Percentiles rank a stretch among this genome's conserved stretches.
These are phyloP conservation scores for Panthera tigris DNA, from an alignment of 2,113 vertebrate species.

Conservation along the genomic window DNA sequence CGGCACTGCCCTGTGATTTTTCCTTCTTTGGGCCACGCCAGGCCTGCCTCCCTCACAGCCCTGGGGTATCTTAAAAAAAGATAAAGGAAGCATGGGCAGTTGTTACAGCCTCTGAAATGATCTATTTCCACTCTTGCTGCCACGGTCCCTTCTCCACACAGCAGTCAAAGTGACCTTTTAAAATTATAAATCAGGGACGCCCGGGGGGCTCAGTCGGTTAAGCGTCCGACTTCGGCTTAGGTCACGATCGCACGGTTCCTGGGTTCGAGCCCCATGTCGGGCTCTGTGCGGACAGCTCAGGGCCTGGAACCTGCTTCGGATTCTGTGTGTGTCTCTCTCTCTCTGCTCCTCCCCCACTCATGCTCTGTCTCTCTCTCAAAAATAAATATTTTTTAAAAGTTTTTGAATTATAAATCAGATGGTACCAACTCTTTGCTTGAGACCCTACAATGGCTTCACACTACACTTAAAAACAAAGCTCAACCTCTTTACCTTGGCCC, in stretches of 20 bases:
- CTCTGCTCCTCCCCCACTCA: background rate
- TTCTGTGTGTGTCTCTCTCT: background rate
- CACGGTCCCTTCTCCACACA: background rate
- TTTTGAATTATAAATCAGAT: background rate
- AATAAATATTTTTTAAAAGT: background rate
- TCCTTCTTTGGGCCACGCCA: background rate
- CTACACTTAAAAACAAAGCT: background rate
- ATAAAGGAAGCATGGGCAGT: background rate
- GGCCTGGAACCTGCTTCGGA: background rate
- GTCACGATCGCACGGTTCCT: background rate
- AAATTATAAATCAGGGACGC: background rate
- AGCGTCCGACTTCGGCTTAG: background rate
- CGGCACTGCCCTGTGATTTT: too few species aligned
- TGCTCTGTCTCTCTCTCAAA: background rate
- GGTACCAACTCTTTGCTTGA: background rate
- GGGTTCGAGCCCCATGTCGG: fast-evolving
- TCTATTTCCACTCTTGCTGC: background rate
- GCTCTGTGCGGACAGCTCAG: background rate
- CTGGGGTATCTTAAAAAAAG: background rate
- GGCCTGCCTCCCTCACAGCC: background rate
- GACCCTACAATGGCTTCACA: background rate
- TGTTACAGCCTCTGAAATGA: background rate
- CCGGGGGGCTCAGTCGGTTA: background rate
- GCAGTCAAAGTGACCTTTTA: background rate
- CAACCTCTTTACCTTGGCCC: background rate